Evolutionary conservation across 2,888 invertebrate species (phyloP), one percentile per base, ranked within the genome.

Genomic region (Andrena trimmerana): DNA sequence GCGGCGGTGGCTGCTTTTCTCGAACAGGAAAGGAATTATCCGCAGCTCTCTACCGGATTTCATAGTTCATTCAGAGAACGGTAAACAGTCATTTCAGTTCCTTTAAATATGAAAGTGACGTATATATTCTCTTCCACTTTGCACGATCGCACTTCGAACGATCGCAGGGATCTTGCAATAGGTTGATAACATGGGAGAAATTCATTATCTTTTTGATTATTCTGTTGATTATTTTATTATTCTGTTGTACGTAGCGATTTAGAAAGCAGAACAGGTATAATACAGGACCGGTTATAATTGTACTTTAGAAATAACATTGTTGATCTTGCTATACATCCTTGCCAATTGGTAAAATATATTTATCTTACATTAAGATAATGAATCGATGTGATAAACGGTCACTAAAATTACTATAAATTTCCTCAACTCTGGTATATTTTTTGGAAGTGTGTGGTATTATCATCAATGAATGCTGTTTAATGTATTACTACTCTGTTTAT

Each of bases 41-140:
- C 89, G 29, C 90, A 90, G 27, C 82, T 91, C 5, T 78, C 91
- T 13, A 85, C 90, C 27, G 88, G 89, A 29, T 84, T 89, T 75
- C 92, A 92, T 84, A 86, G 91, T 78, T 92, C 93, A 66, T 92
- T 93, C 87, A 90, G 94, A 89, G 92, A 94, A 92, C 91, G 93
- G 93, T 92, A 90, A 90, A 77, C 36, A 20, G 7, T 48, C 24
- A 16, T 68, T 77, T 59, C 8, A 50, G 3, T 54, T 54, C 24
- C 20, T 13, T 48, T 67, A 24, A n/a, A 31, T 36, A 27, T 20
- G 7, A 36, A 66, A 50, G 13, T 3, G 3, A 36, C 60, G 31
- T 48, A 33, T 48, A 33, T n/a, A 54, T 10, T 50, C 50, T 20
- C 24, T 31, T 75, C 10, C 13, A 20, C 36, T 59, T 57, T 57